These are phyloP conservation scores for Oegoconia quadripuncta DNA, from an alignment of 2,888 invertebrate genomes.

Conservation along the genomic window DNA sequence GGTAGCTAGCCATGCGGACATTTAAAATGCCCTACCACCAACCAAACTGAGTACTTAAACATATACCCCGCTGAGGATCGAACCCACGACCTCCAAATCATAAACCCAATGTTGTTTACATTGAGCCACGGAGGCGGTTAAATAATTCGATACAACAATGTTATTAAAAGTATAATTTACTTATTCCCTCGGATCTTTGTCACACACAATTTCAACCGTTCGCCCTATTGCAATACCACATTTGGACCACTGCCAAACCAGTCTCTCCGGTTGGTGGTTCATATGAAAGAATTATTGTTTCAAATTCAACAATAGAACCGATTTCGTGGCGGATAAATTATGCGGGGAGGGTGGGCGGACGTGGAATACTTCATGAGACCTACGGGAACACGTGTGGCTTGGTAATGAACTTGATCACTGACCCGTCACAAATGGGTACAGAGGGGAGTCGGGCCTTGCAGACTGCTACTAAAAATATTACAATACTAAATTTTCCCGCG, in stretches of 20 bases:
- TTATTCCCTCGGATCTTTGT: not conserved
- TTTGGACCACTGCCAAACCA: slow-evolving; percentile 28
- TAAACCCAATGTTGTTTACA: no score
- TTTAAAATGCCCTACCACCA: no score
- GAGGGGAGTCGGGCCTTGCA: not conserved
- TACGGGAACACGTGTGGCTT: not conserved
- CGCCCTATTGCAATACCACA: slow-evolving; percentile 7
- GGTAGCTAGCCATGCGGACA: no score
- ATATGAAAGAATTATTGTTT: slow-evolving; percentile 34
- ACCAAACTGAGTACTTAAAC: no score
- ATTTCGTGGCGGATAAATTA: slow-evolving; percentile 10
- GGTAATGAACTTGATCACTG: not conserved
- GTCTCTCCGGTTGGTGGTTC: slow-evolving; percentile 21
- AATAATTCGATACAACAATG: no score
- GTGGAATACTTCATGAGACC: not conserved
- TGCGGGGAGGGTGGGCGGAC: not conserved
- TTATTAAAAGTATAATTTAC: not conserved
- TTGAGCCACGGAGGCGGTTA: no score
- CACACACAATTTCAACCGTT: slow-evolving; percentile 6
- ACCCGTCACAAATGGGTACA: not conserved
- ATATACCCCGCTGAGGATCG: no score
- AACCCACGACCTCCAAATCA: no score
- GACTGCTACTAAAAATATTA: no score
- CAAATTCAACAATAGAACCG: slow-evolving; percentile 24
- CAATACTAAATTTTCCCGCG: no score